Evolutionary conservation across 2,888 invertebrate species (phyloP).

Genomic region (Latrodectus hesperus): DNA sequence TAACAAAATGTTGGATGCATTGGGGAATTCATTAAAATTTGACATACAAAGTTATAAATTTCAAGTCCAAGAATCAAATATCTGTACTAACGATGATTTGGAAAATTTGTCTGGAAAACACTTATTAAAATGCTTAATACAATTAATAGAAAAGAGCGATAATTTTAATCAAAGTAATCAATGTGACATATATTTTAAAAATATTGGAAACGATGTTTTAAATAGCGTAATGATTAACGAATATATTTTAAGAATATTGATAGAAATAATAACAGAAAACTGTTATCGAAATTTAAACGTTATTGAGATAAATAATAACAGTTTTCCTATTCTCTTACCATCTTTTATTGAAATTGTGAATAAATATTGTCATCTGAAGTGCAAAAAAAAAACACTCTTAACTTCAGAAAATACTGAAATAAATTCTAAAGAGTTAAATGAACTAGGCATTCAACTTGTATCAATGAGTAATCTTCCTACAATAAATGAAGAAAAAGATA

Average conservation of each 20-base stretch:
- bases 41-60: neutral
- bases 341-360: neutral
- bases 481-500: slow-evolving; percentile 1
- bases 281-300: slow-evolving; percentile 83
- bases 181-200: neutral
- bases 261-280: slow-evolving; percentile 88
- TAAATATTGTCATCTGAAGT: slow-evolving; percentile 12
- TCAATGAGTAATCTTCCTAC: neutral
- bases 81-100: neutral
- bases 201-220: slow-evolving; percentile 66
- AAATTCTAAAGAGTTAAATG: neutral
- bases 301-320: slow-evolving; percentile 79
- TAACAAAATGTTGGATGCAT: slow-evolving; percentile 9
- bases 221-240: slow-evolving; percentile 63
- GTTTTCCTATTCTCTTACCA: slow-evolving; percentile 9
- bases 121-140: no score
- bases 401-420: neutral
- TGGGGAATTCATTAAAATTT: slow-evolving; percentile 7
- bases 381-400: slow-evolving; percentile 16
- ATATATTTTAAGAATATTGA: slow-evolving; percentile 73
- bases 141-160: no score
- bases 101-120: no score
- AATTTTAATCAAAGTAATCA: no score
- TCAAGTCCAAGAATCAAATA: neutral
- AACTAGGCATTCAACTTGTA: neutral